Base-by-base conservation (phyloP, 2,113 vertebrate species). In the Coreoperca whiteheadi region DNA sequence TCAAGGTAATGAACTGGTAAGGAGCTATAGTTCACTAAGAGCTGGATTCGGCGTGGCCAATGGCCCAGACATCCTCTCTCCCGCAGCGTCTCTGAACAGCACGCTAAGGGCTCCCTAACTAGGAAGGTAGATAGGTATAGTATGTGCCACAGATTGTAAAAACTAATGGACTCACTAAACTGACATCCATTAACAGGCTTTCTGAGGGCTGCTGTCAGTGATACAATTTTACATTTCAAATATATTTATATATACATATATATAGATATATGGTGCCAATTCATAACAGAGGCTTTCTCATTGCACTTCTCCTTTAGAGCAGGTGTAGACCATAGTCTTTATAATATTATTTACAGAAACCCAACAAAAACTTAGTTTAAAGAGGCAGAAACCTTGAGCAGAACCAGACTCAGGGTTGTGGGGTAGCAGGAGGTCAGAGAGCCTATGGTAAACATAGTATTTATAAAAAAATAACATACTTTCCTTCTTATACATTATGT, bases 1-100 rank as follows among this genome's bases (percentile, higher is more conserved):
- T 86, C 46, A 60, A 61, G 74, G 85, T 92, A 94, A 91, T 91
- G 91, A 88, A 72, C 80, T 85, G 88, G 77, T 92, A 92, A 79
- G 70, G 9, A 54, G 28, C 79, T 70, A 23, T 30, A 83, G 86
- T 61, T 88, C 71, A 78, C 84, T 91, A 79, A 88, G 74, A 93
- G 91, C 81, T 69, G 69, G 79, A 71, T 80, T 74, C 53, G 56
- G 79, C 32, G 21, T 18, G 65, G 81, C 82, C 90, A 89, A 92
- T 90, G 88, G 65, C 65, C 85, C 85, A 74, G 59, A 91, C 88
- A 89, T 91, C 90, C 89, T 89, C 83, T 84, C 59, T 87, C 70
- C 79, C 50, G 71, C 75, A 83, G 79, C 18, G 2, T 61, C 73
- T 70, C 78, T 46, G 66, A 83, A 73, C 84, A 83, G 20, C 77